Evolutionary conservation across 64 coral and sea anemone species (phyloP).

Genomic region (Astreopora myriophthalma): DNA sequence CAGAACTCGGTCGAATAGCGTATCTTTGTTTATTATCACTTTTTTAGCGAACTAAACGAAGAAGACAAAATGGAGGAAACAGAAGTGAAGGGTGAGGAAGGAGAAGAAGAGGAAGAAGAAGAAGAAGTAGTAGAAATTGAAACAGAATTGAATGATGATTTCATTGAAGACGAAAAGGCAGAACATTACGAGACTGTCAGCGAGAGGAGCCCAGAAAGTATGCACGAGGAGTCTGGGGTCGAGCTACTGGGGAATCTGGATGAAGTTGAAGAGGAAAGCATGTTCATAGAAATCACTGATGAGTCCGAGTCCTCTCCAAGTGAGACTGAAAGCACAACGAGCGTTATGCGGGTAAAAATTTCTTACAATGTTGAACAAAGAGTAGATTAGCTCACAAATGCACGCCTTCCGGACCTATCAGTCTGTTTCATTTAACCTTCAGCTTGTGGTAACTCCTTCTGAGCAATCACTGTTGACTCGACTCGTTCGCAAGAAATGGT

Average conservation of each 20-base stretch:
- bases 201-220: not conserved
- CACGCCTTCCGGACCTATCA: too few relatives aligned
- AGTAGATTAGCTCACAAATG: not conserved
- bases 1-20: too few relatives aligned
- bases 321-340: not conserved
- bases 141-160: not conserved
- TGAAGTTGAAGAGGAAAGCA: not conserved
- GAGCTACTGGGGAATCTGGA: not conserved
- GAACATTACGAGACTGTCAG: not conserved
- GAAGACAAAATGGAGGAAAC: constrained; percentile 4
- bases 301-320: not conserved
- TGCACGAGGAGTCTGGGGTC: not conserved
- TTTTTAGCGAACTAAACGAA: not conserved
- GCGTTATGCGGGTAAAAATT: not conserved
- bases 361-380: not conserved
- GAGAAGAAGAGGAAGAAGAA: constrained; percentile 5
- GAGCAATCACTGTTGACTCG: not conserved
- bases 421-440: not conserved
- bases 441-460: not conserved
- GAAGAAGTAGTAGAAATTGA: not conserved
- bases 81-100: constrained; percentile 14
- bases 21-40: not conserved
- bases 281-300: constrained; percentile 1
- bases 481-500: constrained; percentile 9
- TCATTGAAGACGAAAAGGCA: not conserved